These are phyloP conservation scores for Lepidonotus clava DNA, from an alignment of 2,888 invertebrate species.

Conservation along the genomic window DNA sequence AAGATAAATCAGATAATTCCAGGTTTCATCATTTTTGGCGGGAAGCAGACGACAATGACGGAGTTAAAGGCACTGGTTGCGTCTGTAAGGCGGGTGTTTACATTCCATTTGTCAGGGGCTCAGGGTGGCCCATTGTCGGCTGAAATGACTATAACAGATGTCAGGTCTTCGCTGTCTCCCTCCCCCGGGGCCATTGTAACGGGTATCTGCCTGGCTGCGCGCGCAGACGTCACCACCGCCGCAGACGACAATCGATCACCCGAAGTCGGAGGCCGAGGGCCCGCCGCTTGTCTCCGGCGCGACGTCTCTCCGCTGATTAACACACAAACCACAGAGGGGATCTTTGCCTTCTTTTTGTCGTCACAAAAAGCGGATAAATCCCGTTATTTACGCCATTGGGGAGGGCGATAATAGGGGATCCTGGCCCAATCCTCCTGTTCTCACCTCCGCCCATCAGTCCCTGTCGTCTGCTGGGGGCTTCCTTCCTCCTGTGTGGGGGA, in stretches of 20 bases:
- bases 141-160: conserved; percentile 49
- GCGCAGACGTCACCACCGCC: neutral
- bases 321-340: conserved; percentile 8
- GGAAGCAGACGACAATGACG: neutral
- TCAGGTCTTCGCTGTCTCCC: neutral
- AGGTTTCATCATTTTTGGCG: neutral
- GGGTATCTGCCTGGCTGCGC: conserved; percentile 2
- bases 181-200: neutral
- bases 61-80: neutral
- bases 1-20: neutral
- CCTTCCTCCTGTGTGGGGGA: no score
- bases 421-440: no score
- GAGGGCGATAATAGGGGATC: neutral
- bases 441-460: no score
- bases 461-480: no score
- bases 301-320: conserved; percentile 6
- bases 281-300: neutral
- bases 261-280: no score
- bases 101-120: conserved; percentile 47
- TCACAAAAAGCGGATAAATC: no score
- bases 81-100: conserved; percentile 38
- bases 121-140: conserved; percentile 33
- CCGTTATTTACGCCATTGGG: neutral
- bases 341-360: neutral
- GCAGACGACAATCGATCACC: neutral